Percentiles rank a stretch among this genome's conserved stretches.
These are phyloP conservation scores for Hoplostethus atlanticus DNA, from an alignment of 2,797 vertebrate species.

Conservation along the genomic window DNA sequence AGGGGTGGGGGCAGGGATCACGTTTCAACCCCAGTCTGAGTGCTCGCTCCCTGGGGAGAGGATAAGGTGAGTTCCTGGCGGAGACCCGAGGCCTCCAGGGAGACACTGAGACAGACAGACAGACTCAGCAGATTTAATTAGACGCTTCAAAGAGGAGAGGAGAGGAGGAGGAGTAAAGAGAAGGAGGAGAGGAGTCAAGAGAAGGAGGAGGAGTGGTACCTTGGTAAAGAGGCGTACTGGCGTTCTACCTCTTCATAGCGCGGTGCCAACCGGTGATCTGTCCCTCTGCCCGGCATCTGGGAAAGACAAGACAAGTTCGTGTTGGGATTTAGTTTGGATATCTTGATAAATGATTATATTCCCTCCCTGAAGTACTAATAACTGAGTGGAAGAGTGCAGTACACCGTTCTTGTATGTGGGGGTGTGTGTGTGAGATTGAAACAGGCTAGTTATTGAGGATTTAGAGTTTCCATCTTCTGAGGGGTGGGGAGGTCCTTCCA, in stretches of 20 bases:
- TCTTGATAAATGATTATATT: neutral
- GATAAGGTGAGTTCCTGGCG: conserved; percentile 52
- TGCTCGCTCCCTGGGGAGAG: conserved; percentile 46
- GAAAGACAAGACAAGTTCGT: conserved; percentile 60
- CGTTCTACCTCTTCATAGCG: conserved; percentile 91
- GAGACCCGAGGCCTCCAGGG: conserved; percentile 23
- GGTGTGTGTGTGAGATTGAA: conserved; percentile 39
- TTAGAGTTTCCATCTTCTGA: conserved; percentile 51
- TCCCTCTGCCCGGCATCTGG: conserved; percentile 89
- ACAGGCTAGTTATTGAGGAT: conserved; percentile 67
- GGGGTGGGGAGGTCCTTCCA: conserved; percentile 36
- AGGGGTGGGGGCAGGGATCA: conserved; percentile 40
- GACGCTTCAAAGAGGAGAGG: conserved; percentile 23
- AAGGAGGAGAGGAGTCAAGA: neutral
- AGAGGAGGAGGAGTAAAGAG: neutral
- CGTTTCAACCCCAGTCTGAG: conserved; percentile 53
- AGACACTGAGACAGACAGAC: conserved; percentile 29
- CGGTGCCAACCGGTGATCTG: conserved; percentile 85
- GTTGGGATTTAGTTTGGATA: conserved; percentile 11
- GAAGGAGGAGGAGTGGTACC: conserved; percentile 77
- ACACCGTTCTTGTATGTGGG: neutral
- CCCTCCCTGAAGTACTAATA: neutral
- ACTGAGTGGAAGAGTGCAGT: neutral
- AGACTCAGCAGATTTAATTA: conserved; percentile 54
- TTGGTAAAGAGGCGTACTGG: conserved; percentile 93